Evolutionary conservation across 2,888 invertebrate species (phyloP), one percentile per base, ranked within the genome.

Genomic region (Drosophila falleni): DNA sequence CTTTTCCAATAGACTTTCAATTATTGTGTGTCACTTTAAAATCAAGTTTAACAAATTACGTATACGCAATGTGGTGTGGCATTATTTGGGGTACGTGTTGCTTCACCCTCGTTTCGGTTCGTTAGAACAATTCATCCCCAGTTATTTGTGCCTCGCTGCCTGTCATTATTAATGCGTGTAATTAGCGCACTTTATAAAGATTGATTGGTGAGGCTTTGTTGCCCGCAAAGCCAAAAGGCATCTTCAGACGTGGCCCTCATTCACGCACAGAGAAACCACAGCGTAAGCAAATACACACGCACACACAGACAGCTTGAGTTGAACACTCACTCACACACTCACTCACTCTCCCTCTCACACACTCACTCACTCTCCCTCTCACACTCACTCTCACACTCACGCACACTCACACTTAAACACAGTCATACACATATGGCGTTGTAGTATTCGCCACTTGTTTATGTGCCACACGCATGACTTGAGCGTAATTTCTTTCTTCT

Each of bases 171-270:
- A 83, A 83, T 83, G 87, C 79, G 78, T 75, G 68, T 83, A 83
- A 83, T 83, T 83, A 83, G 84, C 87, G 73, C 76, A 76, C 71
- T 84, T 83, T 87, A 83, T 84, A 87, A 87, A 83, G 83, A 83
- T 83, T 87, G 83, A 83, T 83, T 87, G 87, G 85, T 50, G 65
- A 42, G 70, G 74, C 78, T 78, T 78, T 68, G 46, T 56, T 42
- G 51, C 29, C 54, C 16, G 26, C 51, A 53, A 68, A 44, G 44
- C 51, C 71, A 60, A 62, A 70, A 63, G 74, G 67, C 67, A 69
- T 16, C 66, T 26, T 37, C 49, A 71, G 69, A 74, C 81, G 69
- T 47, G 63, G 56, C 65, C 53, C 58, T 53, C 42, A 42, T 42
- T 11, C 53, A 29, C 37, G 19, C 46, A 46, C 50, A 44, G 49